Evolutionary conservation across 2,888 invertebrate genomes (phyloP).

Genomic region (Lymantria dispar): DNA sequence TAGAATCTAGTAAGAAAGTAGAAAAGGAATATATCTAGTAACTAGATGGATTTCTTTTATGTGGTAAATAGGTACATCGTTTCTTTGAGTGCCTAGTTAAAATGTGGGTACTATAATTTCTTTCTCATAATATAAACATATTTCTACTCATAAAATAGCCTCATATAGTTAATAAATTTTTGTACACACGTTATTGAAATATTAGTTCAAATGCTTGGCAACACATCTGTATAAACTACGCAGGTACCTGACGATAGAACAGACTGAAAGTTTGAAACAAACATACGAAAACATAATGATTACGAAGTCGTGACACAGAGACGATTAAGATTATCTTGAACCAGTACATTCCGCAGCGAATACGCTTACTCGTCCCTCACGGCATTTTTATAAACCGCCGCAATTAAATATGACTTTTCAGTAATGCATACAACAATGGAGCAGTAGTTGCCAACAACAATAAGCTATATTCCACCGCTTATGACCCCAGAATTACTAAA

Average conservation of each 20-base stretch:
- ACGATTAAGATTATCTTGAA: conserved; percentile 50
- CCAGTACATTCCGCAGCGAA: conserved; percentile 42
- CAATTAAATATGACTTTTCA: conserved; percentile 71
- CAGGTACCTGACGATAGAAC: conserved; percentile 1
- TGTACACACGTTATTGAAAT: background rate
- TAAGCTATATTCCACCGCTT: conserved; percentile 49
- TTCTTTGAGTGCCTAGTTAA: no score
- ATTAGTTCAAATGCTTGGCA: conserved; percentile 11
- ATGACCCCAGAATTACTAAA: conserved; percentile 70
- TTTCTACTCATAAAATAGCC: no score
- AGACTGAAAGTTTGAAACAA: conserved; percentile 16
- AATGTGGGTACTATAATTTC: no score
- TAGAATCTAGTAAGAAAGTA: no score
- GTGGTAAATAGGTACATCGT: no score
- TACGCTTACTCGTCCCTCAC: conserved; percentile 33
- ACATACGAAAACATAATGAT: conserved; percentile 42
- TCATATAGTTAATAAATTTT: no score
- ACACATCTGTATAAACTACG: conserved; percentile 9
- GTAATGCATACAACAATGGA: conserved; percentile 62
- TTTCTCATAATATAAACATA: no score
- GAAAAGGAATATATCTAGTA: no score
- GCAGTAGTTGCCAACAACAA: conserved; percentile 60
- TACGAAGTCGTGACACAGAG: conserved; percentile 51
- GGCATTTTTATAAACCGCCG: conserved; percentile 44
- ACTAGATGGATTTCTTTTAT: no score